These are phyloP conservation scores for Pachyseris speciosa DNA, from an alignment of 64 coral and sea anemone genomes.

Conservation along the genomic window DNA sequence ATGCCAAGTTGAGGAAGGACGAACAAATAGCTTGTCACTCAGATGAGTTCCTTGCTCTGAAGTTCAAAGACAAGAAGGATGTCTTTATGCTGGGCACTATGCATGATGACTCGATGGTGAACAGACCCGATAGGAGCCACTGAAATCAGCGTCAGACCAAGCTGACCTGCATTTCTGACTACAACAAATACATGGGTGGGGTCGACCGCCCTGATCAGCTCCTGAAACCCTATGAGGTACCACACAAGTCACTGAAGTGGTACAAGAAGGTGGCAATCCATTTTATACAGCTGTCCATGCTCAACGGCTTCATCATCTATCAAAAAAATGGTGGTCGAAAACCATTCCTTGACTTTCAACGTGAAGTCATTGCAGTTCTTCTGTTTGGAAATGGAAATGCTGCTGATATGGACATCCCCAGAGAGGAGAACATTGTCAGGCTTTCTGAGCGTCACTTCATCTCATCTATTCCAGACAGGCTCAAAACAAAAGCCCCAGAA, in stretches of 20 bases:
- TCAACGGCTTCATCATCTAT: conserved; percentile 10
- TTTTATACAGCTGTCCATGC: conserved; percentile 4
- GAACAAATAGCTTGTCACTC: neutral
- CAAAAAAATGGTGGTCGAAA: conserved; percentile 38
- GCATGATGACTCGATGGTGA: neutral
- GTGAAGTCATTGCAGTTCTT: neutral
- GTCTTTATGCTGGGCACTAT: neutral
- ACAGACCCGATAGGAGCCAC: neutral
- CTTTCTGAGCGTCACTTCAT: conserved; percentile 38
- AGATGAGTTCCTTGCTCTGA: neutral
- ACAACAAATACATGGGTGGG: conserved; percentile 35
- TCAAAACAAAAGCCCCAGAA: conserved; percentile 35
- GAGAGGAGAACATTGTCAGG: conserved; percentile 9
- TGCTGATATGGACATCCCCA: neutral
- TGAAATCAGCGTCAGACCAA: neutral
- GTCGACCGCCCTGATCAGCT: conserved; percentile 37
- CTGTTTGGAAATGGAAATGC: neutral
- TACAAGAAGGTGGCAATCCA: conserved; percentile 8
- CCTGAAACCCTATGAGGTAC: conserved; percentile 13
- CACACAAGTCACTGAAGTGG: neutral
- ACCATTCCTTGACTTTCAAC: conserved; percentile 38
- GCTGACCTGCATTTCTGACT: conserved; percentile 4
- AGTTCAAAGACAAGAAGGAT: conserved; percentile 41
- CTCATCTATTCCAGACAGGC: neutral
- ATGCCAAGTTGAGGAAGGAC: neutral